Percentiles rank a stretch among this genome's conserved stretches.
These are phyloP conservation scores for Nycticryphes semicollaris DNA, from an alignment of 2,113 vertebrate species.

Conservation along the genomic window DNA sequence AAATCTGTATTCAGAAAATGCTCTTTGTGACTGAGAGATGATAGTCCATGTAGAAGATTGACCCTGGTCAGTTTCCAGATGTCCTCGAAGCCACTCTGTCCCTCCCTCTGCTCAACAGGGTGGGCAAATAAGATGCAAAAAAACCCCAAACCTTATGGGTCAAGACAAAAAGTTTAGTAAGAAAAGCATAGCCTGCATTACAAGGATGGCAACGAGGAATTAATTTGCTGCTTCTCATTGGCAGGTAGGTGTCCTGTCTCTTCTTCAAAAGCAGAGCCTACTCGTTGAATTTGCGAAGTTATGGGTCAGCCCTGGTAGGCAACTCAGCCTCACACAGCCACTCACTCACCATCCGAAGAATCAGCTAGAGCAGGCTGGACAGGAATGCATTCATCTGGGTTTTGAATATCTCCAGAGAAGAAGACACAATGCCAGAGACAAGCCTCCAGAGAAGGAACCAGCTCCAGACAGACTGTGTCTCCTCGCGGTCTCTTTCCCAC, in stretches of 20 bases:
- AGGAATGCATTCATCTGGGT: too few species aligned
- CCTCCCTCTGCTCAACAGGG: not conserved
- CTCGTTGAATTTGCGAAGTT: not conserved
- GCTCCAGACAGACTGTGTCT: not conserved
- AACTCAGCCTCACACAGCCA: not conserved
- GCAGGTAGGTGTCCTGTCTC: not conserved
- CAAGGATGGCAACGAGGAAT: not conserved
- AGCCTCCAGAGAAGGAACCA: too few species aligned
- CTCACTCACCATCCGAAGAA: not conserved
- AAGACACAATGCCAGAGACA: too few species aligned
- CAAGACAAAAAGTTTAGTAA: not conserved
- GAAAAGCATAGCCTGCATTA: not conserved
- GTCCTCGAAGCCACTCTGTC: rapidly evolving
- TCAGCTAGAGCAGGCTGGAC: too few species aligned
- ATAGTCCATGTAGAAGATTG: not conserved
- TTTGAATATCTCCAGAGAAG: too few species aligned
- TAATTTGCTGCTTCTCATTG: not conserved
- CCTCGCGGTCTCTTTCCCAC: not conserved
- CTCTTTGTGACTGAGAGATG: not conserved
- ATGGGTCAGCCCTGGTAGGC: not conserved
- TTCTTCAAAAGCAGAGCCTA: not conserved
- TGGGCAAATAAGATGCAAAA: not conserved
- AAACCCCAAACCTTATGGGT: not conserved
- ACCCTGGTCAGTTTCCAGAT: not conserved
- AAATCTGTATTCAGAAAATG: not conserved